These are phyloP conservation scores for Nasonovia ribisnigri DNA, from an alignment of 2,888 invertebrate species.

Conservation along the genomic window DNA sequence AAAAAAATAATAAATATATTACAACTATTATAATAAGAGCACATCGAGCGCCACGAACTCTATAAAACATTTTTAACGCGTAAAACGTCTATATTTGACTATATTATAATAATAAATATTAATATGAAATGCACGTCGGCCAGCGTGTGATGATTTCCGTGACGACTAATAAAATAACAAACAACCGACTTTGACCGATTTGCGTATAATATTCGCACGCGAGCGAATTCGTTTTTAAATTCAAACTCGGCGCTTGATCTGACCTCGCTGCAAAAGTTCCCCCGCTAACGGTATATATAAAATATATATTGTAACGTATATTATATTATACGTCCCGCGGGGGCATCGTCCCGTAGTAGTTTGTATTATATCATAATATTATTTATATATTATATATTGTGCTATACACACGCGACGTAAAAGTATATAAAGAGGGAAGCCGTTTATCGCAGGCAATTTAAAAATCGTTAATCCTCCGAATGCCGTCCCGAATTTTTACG, in stretches of 20 bases:
- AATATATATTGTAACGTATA: no score
- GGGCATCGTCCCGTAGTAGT: background rate
- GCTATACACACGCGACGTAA: background rate
- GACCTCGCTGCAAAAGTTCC: conserved; percentile 6
- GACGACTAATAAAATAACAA: background rate
- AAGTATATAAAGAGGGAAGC: conserved; percentile 13
- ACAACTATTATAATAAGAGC: background rate
- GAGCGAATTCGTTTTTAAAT: background rate
- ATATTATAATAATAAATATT: no score
- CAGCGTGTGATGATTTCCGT: background rate
- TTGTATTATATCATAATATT: background rate
- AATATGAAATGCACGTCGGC: background rate
- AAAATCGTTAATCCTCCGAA: conserved; percentile 47
- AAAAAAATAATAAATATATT: background rate
- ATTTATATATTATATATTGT: background rate
- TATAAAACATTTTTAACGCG: background rate
- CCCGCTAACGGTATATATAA: background rate
- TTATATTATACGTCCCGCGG: background rate
- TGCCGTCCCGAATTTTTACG: background rate
- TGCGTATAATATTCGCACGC: background rate
- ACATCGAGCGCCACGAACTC: background rate
- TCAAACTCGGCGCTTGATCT: background rate
- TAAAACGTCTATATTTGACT: no score
- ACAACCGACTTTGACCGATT: background rate
- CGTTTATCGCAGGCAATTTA: conserved; percentile 41